These are phyloP conservation scores for Chironomus riparius DNA, from an alignment of 2,888 invertebrate genomes.

Conservation along the genomic window DNA sequence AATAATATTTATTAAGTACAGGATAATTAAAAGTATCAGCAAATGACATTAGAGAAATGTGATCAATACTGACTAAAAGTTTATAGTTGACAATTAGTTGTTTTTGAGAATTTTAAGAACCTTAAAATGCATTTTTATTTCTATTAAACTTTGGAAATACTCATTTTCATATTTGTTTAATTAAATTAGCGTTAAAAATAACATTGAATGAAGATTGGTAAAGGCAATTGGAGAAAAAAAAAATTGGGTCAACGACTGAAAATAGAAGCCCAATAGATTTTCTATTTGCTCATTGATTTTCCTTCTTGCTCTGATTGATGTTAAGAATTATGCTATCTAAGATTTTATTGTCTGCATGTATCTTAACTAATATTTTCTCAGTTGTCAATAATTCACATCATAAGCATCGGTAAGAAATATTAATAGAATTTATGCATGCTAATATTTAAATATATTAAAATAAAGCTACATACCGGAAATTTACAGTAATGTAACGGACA, in stretches of 20 bases:
- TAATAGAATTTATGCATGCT: background rate
- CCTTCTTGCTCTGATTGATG: background rate
- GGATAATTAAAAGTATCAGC: no score
- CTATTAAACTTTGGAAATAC: no score
- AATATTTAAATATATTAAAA: constrained; percentile 3
- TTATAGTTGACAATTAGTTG: no score
- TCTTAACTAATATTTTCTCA: background rate
- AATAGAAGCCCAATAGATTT: background rate
- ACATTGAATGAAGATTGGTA: background rate
- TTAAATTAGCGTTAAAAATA: background rate
- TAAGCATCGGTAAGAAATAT: background rate
- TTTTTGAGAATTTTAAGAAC: no score
- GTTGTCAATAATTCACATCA: background rate
- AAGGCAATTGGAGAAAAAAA: background rate
- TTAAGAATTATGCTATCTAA: background rate
- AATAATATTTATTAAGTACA: no score
- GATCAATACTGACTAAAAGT: no score
- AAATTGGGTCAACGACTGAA: background rate
- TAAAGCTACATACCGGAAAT: constrained; percentile 10
- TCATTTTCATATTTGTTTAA: background rate
- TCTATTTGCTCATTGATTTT: no score
- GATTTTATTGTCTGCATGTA: background rate
- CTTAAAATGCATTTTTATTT: no score
- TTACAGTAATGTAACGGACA: constrained; percentile 38
- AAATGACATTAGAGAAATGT: no score